phyloP scores from a whole-genome alignment of 1,140 invertebrate species.

The Vollenhovia emeryi region DNA sequence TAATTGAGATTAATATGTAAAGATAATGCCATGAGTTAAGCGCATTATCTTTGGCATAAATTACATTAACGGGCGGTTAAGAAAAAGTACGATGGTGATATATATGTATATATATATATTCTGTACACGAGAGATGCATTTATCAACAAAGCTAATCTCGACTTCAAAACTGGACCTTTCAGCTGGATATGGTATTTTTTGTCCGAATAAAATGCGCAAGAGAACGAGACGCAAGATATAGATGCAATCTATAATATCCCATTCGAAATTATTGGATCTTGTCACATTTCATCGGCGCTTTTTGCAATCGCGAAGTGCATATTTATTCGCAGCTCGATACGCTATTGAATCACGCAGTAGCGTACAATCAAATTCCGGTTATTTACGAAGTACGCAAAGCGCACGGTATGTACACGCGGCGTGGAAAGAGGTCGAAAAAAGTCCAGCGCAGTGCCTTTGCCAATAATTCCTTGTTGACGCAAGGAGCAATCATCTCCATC shows the following conservation, averaged over 20 bases:
- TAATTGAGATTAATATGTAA: slow-evolving; percentile 16
- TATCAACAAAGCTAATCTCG: neutral
- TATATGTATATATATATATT: neutral
- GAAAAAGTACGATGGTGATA: neutral
- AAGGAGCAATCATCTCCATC: slow-evolving; percentile 38
- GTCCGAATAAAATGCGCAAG: neutral
- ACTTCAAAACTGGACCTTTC: neutral
- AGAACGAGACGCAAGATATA: neutral
- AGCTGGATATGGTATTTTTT: neutral
- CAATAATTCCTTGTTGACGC: slow-evolving; percentile 55
- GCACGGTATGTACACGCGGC: neutral
- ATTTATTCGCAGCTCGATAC: slow-evolving; percentile 48
- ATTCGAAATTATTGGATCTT: slow-evolving; percentile 40
- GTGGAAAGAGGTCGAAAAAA: slow-evolving; percentile 32
- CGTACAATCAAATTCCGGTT: slow-evolving; percentile 49
- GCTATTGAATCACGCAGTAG: slow-evolving; percentile 39
- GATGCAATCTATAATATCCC: slow-evolving; percentile 23
- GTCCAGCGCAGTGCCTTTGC: slow-evolving; percentile 7
- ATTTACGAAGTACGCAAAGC: slow-evolving; percentile 48
- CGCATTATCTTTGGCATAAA: neutral
- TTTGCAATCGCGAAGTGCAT: slow-evolving; percentile 29
- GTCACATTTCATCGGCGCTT: slow-evolving; percentile 32
- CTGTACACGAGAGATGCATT: neutral
- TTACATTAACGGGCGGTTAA: neutral
- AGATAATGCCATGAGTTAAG: neutral